Conservation (phyloP, 1,140 invertebrate genomes). For the Drosophila pandora region DNA sequence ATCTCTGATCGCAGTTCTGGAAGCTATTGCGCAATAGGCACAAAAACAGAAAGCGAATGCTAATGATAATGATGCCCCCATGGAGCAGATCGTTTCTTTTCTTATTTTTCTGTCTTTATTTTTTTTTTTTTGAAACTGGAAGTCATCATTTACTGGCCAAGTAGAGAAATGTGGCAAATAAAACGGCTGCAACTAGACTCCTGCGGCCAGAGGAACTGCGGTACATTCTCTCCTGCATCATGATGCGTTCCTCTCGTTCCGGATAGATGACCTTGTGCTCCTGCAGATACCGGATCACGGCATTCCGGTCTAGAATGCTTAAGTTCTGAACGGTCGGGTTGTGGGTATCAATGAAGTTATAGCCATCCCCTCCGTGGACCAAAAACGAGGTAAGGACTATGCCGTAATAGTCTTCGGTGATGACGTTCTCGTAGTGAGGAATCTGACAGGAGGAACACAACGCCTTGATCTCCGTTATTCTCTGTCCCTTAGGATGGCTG, state of each 20-base stretch:
- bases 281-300: slow-evolving; percentile 54
- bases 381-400: slow-evolving; percentile 83
- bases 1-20: slow-evolving; percentile 11
- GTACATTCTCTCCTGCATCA: slow-evolving; percentile 10
- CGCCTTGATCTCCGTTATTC: slow-evolving; percentile 84
- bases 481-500: slow-evolving; percentile 83
- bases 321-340: slow-evolving; percentile 6
- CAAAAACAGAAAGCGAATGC: slow-evolving; percentile 33
- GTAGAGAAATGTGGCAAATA: not conserved
- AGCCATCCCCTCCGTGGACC: slow-evolving; percentile 67
- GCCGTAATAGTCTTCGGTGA: slow-evolving; percentile 80
- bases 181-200: not conserved
- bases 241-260: slow-evolving; percentile 85
- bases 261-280: slow-evolving; percentile 83
- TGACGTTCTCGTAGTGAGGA: slow-evolving; percentile 48
- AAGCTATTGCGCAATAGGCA: slow-evolving; percentile 29
- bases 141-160: not conserved
- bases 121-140: not conserved
- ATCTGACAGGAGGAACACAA: slow-evolving; percentile 85
- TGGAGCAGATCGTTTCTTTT: slow-evolving; percentile 8
- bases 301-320: slow-evolving; percentile 32
- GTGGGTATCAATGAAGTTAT: slow-evolving; percentile 38
- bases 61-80: slow-evolving; percentile 43
- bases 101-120: not conserved
- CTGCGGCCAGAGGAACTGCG: not conserved